Evolutionary conservation across 1,140 invertebrate species (phyloP).

Genomic region (Dinoponera quadriceps): DNA sequence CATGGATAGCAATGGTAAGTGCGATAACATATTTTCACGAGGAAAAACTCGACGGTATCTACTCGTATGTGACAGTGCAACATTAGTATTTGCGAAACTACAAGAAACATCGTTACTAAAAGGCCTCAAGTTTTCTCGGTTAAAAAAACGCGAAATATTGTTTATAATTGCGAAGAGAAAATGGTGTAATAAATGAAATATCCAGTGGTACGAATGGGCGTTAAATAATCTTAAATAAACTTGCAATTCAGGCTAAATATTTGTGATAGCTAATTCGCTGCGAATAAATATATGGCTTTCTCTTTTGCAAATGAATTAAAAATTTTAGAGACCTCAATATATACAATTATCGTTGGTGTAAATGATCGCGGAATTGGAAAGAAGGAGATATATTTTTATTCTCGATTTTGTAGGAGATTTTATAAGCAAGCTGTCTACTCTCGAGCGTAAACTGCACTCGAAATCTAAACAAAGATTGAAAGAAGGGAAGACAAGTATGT

Average conservation of each 20-base stretch:
- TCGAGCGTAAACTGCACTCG: conserved; percentile 81
- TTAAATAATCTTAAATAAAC: not conserved
- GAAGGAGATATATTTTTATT: conserved; percentile 65
- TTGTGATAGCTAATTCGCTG: not conserved
- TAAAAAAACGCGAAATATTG: not conserved
- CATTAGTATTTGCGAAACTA: not conserved
- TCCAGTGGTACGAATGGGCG: not conserved
- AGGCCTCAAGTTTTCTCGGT: not conserved
- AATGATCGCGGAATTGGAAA: conserved; percentile 13
- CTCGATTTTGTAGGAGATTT: conserved; percentile 82
- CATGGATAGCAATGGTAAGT: conserved; percentile 94
- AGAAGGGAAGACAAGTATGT: conserved; percentile 83
- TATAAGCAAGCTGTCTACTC: conserved; percentile 82
- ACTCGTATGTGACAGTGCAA: not conserved
- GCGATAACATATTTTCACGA: not conserved
- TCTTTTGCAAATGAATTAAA: not conserved
- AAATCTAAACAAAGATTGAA: conserved; percentile 82
- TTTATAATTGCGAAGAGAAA: not conserved
- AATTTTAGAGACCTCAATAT: not conserved
- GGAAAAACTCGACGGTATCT: not conserved
- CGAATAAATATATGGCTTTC: not conserved
- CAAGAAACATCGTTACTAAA: not conserved
- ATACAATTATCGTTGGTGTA: conserved; percentile 2
- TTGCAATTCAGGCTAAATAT: not conserved
- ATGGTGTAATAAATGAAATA: conserved; percentile 2